A percentile compares a stretch with the other conserved stretches of the same genome.
Conservation (phyloP, 2,888 invertebrate species). For the Tipula helvola region DNA sequence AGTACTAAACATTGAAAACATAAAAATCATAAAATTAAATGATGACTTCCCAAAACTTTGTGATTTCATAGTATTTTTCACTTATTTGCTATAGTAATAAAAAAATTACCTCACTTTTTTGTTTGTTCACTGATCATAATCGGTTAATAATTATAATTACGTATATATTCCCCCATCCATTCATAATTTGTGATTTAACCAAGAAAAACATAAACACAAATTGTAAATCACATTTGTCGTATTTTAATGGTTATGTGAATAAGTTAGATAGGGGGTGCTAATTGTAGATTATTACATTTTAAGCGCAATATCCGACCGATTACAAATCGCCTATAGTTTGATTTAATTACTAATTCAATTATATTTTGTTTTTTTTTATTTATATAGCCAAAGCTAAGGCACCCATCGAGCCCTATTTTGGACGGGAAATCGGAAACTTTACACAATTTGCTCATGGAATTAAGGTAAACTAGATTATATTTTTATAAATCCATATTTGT, state of each 20-base stretch:
- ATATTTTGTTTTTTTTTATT: conserved; percentile 10
- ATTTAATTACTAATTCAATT: neutral
- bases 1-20: no score
- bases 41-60: no score
- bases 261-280: neutral
- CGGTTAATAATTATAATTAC: neutral
- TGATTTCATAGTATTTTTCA: neutral
- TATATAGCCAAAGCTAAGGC: conserved; percentile 17
- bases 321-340: neutral
- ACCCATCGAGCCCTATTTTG: conserved; percentile 56
- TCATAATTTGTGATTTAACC: neutral
- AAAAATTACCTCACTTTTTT: neutral
- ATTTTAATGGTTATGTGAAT: neutral
- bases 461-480: conserved; percentile 25
- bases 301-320: neutral
- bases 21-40: no score
- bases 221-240: neutral
- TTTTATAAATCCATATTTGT: neutral
- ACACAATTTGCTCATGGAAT: conserved; percentile 67
- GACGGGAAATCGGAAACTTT: conserved; percentile 60
- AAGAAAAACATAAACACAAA: neutral
- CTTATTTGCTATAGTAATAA: neutral
- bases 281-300: neutral
- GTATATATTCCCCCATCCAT: neutral
- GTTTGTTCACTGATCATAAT: neutral